Conservation (phyloP, 2,888 invertebrate genomes). For the Epiblema foenella region DNA sequence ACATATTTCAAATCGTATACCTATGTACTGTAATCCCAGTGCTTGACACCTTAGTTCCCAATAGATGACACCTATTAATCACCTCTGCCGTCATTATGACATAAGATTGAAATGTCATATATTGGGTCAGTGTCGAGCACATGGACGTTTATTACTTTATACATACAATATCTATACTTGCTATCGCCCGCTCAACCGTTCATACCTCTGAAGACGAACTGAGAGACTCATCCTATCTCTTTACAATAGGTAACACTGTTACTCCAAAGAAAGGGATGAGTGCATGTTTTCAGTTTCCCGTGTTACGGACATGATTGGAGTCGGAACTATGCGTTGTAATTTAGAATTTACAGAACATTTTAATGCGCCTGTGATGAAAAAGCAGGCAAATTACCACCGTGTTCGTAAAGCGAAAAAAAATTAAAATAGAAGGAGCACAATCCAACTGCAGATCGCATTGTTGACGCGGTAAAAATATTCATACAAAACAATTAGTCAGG, state of each 20-base stretch:
- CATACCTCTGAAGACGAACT: neutral
- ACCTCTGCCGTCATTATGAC: no score
- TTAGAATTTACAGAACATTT: neutral
- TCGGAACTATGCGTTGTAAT: neutral
- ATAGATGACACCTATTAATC: no score
- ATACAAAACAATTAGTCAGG: no score
- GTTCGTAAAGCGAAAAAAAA: neutral
- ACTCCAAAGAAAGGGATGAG: neutral
- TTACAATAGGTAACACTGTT: neutral
- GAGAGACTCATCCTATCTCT: neutral
- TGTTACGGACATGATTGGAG: neutral
- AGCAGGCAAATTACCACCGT: neutral
- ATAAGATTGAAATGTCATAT: no score
- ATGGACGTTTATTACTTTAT: no score
- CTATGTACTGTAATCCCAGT: no score
- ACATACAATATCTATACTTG: neutral
- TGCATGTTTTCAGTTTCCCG: neutral
- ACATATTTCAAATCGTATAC: neutral
- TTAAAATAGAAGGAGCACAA: slow-evolving; percentile 9
- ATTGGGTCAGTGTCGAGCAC: no score
- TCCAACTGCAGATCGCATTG: no score
- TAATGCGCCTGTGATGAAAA: neutral
- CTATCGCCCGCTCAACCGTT: neutral
- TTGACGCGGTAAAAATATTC: no score
- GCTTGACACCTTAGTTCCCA: no score